A percentile compares a stretch with the other conserved stretches of the same genome.
Evolutionary conservation across 2,888 invertebrate genomes (phyloP).

Genomic region (Drosophila mimetica): DNA sequence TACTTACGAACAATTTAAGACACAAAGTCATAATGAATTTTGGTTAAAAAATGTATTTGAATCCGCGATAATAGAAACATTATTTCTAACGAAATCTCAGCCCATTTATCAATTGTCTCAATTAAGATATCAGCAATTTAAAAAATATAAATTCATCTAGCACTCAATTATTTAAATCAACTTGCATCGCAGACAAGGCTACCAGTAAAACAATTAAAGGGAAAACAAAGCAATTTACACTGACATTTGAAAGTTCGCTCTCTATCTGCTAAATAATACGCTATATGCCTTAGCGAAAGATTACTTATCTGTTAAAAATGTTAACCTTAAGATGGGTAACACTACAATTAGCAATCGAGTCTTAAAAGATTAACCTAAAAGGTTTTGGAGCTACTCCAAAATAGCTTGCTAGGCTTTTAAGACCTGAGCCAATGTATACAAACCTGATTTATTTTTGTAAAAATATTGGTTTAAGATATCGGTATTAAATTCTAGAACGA

Average conservation of each 20-base stretch:
- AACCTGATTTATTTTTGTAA: no score
- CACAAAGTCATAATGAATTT: no score
- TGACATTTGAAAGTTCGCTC: conserved; percentile 23
- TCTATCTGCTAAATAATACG: conserved; percentile 7
- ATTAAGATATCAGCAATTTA: conserved; percentile 35
- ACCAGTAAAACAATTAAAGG: conserved; percentile 20
- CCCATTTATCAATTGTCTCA: conserved; percentile 33
- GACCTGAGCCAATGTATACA: no score
- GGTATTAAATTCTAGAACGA: no score
- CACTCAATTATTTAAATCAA: conserved; percentile 48
- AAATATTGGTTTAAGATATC: no score
- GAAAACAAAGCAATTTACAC: conserved; percentile 33
- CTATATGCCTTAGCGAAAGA: background rate
- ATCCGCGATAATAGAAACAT: background rate
- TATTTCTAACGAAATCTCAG: conserved; percentile 11
- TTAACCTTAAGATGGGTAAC: conserved; percentile 56
- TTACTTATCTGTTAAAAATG: conserved; percentile 49
- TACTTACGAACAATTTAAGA: no score
- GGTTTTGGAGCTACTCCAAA: no score
- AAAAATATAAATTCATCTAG: conserved; percentile 24
- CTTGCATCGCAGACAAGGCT: conserved; percentile 33
- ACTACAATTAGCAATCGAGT: conserved; percentile 56
- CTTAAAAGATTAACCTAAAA: no score
- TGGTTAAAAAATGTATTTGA: no score
- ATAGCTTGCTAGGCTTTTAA: no score